Evolutionary conservation across 1,140 invertebrate genomes (phyloP).

Genomic region (Tetragonula clypearis): DNA sequence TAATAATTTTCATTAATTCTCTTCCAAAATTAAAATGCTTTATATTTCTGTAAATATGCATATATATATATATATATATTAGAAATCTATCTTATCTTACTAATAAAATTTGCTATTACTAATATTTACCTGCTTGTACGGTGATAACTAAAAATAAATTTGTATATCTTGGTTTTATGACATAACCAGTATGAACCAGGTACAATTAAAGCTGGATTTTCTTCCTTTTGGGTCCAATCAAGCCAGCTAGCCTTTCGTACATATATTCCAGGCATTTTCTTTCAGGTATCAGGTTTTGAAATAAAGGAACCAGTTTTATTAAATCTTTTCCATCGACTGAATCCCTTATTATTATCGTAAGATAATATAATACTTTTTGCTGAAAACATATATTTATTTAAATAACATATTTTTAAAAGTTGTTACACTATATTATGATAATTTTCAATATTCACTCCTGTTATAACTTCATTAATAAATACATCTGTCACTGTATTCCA

Average conservation of each 20-base stretch:
- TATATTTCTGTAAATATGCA: slow-evolving; percentile 58
- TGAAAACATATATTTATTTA: slow-evolving; percentile 58
- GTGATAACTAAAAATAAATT: slow-evolving; percentile 79
- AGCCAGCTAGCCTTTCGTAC: slow-evolving; percentile 75
- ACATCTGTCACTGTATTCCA: slow-evolving; percentile 82
- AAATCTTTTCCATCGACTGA: slow-evolving; percentile 66
- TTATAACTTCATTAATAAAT: slow-evolving; percentile 85
- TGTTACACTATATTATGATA: not conserved
- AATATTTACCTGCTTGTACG: slow-evolving; percentile 71
- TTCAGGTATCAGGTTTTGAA: slow-evolving; percentile 76
- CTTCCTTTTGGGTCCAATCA: slow-evolving; percentile 74
- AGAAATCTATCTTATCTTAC: not conserved
- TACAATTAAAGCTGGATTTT: slow-evolving; percentile 74
- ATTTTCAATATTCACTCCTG: slow-evolving; percentile 77
- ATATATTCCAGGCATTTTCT: slow-evolving; percentile 81
- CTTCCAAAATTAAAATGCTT: slow-evolving; percentile 72
- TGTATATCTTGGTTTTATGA: slow-evolving; percentile 79
- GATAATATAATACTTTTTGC: slow-evolving; percentile 78
- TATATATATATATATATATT: not conserved
- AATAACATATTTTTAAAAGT: not conserved
- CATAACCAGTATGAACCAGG: slow-evolving; percentile 80
- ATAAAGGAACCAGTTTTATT: slow-evolving; percentile 76
- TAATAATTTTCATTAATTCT: slow-evolving; percentile 79
- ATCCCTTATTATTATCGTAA: slow-evolving; percentile 76
- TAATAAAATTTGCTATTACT: not conserved